Conservation (phyloP, 2,113 vertebrate species). For the Coptodon rendalli region DNA sequence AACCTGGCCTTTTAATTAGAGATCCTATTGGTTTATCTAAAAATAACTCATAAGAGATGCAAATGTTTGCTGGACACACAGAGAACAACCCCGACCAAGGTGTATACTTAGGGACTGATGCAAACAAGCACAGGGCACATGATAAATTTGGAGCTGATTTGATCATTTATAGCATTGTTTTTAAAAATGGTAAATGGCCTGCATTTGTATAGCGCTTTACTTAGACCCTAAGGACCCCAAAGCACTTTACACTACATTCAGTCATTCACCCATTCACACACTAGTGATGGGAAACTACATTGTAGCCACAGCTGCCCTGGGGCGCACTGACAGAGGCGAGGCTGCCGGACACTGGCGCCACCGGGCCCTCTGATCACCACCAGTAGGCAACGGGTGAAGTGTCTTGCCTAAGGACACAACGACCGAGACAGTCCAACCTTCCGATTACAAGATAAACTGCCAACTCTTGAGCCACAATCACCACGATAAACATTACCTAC, state of each 20-base stretch:
- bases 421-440: not conserved
- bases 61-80: slow-evolving; percentile 6
- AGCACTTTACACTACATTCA: not conserved
- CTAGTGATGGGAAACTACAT: not conserved
- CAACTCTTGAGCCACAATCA: accelerated
- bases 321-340: not conserved
- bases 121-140: not conserved
- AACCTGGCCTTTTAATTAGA: slow-evolving; percentile 76
- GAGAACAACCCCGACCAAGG: not conserved
- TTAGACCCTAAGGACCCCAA: not conserved
- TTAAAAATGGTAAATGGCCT: not conserved
- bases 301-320: not conserved
- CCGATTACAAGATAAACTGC: not conserved
- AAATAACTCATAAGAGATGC: slow-evolving; percentile 57
- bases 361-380: not conserved
- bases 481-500: not conserved
- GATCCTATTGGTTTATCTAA: slow-evolving; percentile 73
- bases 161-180: not conserved
- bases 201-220: not conserved
- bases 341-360: accelerated
- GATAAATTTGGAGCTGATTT: not conserved
- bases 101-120: not conserved
- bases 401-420: not conserved
- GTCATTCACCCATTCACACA: not conserved
- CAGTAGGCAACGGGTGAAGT: accelerated